Evolutionary conservation across 2,113 vertebrate genomes (phyloP).

Genomic region (Cavia aperea): DNA sequence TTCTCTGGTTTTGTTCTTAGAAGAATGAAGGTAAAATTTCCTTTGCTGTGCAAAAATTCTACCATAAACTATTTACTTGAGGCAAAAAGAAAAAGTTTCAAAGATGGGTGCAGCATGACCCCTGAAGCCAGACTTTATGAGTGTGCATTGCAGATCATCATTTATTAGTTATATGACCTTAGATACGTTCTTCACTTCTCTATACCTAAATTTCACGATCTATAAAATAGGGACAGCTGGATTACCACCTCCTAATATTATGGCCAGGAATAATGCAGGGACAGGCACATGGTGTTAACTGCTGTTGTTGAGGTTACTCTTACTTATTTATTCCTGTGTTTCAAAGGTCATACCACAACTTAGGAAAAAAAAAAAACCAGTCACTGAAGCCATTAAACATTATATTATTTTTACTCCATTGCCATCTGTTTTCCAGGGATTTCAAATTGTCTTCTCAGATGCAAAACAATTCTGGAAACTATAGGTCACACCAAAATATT

Average conservation of each 20-base stretch:
- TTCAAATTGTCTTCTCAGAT: background rate
- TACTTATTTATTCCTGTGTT: background rate
- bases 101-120: background rate
- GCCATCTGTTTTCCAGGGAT: background rate
- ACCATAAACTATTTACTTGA: background rate
- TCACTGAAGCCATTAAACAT: background rate
- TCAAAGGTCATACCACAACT: background rate
- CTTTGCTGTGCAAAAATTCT: background rate
- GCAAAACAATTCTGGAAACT: background rate
- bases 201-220: background rate
- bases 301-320: background rate
- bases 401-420: background rate
- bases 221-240: background rate
- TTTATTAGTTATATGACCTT: background rate
- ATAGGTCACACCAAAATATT: too few species aligned
- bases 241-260: background rate
- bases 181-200: background rate
- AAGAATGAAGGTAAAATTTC: background rate
- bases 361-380: conserved; percentile 7
- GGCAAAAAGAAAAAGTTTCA: background rate
- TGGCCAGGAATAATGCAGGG: background rate
- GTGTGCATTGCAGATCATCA: background rate
- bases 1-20: background rate
- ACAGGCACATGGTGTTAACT: background rate
- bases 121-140: background rate